phyloP scores from a whole-genome alignment of 2,888 invertebrate genomes.

The Limnephilus rhombicus region DNA sequence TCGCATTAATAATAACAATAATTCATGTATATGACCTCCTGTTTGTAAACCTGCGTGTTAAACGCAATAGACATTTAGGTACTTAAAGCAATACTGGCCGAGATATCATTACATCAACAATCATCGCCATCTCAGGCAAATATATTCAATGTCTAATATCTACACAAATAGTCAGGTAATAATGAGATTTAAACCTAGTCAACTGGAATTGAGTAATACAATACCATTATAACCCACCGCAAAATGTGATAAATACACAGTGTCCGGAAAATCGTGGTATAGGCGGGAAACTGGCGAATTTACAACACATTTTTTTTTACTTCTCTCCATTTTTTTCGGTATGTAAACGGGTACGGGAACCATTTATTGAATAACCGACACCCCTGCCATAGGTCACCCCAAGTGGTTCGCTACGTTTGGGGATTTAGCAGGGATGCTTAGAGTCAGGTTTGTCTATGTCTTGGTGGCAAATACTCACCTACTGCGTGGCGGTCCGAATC shows the following conservation, averaged over 20 bases:
- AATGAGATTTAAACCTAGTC: not conserved
- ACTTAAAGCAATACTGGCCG: not conserved
- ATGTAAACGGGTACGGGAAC: no score
- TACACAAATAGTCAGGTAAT: not conserved
- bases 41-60: not conserved
- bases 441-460: no score
- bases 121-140: not conserved
- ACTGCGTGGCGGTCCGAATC: no score
- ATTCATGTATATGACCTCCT: not conserved
- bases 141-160: not conserved
- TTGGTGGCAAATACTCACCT: no score
- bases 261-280: not conserved
- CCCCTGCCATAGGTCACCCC: no score
- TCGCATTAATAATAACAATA: not conserved
- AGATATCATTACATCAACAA: not conserved
- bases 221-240: not conserved
- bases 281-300: no score
- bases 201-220: not conserved
- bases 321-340: no score
- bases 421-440: no score
- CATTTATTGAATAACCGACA: no score
- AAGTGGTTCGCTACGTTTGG: no score
- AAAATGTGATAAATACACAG: not conserved
- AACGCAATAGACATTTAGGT: not conserved
- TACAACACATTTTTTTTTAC: no score